Evolutionary conservation across 2,113 vertebrate species (phyloP).

Genomic region (Motacilla tschutschensis): DNA sequence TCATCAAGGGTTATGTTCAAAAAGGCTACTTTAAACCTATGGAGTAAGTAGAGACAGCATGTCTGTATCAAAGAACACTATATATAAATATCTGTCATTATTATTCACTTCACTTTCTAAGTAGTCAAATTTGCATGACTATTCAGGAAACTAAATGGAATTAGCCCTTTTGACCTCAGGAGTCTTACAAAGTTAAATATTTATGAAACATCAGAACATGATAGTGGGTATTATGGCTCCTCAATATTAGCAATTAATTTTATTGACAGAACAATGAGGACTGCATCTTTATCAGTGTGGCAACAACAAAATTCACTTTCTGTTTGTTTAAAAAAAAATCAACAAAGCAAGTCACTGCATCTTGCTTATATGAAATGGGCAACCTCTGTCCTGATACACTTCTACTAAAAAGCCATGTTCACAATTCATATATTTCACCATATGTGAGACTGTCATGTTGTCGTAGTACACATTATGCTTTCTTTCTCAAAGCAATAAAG

Average conservation of each 20-base stretch:
- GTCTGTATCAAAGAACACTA: neutral
- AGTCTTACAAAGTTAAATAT: constrained; percentile 58
- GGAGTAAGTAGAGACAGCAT: neutral
- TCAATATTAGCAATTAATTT: constrained; percentile 68
- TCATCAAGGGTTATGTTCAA: neutral
- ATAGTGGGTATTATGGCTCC: constrained; percentile 41
- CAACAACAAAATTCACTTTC: neutral
- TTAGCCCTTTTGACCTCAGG: constrained; percentile 50
- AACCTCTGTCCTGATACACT: neutral
- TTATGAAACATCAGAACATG: constrained; percentile 55
- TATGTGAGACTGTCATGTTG: neutral
- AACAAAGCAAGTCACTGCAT: neutral
- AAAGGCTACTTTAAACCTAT: neutral
- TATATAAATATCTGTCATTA: neutral
- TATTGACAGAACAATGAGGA: constrained; percentile 61
- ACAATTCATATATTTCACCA: neutral
- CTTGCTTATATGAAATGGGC: neutral
- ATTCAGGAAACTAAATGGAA: constrained; percentile 24
- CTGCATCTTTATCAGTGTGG: constrained; percentile 4
- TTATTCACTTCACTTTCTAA: constrained; percentile 29
- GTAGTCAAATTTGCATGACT: constrained; percentile 10
- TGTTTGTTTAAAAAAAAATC: neutral
- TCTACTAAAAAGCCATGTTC: neutral
- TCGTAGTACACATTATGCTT: neutral
- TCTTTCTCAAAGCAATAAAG: constrained; percentile 44